These are phyloP conservation scores for Nomada hirtipes DNA, from an alignment of 2,888 invertebrate genomes.

Conservation along the genomic window DNA sequence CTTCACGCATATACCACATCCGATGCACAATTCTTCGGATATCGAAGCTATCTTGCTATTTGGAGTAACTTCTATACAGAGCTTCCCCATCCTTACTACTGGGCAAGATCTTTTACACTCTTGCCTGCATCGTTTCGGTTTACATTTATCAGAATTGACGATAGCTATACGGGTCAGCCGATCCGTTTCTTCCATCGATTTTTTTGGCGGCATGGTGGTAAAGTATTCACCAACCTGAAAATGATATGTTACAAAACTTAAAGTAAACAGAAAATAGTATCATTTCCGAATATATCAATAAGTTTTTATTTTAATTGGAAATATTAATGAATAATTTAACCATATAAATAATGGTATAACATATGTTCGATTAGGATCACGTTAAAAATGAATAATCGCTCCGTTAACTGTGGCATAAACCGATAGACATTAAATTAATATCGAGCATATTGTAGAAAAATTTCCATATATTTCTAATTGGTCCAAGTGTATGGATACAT, in stretches of 20 bases:
- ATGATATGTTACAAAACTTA: slow-evolving; percentile 5
- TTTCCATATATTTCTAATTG: slow-evolving; percentile 2
- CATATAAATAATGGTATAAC: slow-evolving; percentile 24
- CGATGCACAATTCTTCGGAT: slow-evolving; percentile 99
- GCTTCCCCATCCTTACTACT: slow-evolving; percentile 99
- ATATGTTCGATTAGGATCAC: slow-evolving; percentile 40
- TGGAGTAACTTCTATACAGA: slow-evolving; percentile 98
- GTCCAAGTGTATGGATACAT: slow-evolving; percentile 11
- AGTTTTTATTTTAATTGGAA: background rate
- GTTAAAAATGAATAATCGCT: background rate
- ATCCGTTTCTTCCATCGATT: slow-evolving; percentile 93
- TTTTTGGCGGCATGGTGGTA: slow-evolving; percentile 88
- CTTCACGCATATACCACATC: slow-evolving; percentile 99
- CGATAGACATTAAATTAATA: background rate
- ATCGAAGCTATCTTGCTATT: slow-evolving; percentile 98
- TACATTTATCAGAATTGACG: slow-evolving; percentile 98
- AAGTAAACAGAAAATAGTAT: background rate
- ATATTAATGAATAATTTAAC: slow-evolving; percentile 15
- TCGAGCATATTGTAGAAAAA: background rate
- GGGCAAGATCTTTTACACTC: slow-evolving; percentile 99
- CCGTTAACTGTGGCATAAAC: background rate
- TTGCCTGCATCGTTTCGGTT: slow-evolving; percentile 99
- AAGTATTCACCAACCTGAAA: slow-evolving; percentile 42
- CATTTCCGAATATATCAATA: background rate
- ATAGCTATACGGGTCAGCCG: slow-evolving; percentile 99